phyloP scores from a whole-genome alignment of 2,113 vertebrate genomes.

The Apteryx owenii region DNA sequence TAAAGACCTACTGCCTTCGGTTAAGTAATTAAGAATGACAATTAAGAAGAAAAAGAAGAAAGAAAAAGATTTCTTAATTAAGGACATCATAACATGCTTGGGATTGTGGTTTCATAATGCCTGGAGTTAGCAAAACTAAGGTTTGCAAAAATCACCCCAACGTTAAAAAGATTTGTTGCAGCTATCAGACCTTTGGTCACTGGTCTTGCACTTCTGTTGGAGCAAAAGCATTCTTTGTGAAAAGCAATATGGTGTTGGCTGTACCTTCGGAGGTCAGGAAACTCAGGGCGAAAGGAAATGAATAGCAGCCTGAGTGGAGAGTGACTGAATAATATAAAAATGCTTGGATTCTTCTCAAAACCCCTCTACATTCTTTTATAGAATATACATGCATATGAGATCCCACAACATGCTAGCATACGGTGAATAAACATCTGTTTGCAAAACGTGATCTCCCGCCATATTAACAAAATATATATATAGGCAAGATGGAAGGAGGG shows the following conservation, averaged over 20 bases:
- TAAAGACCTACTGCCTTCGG: background rate
- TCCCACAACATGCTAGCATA: background rate
- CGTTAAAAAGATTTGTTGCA: background rate
- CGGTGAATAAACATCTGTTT: background rate
- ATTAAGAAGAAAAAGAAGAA: background rate
- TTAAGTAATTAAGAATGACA: background rate
- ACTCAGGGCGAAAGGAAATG: background rate
- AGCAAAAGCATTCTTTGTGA: background rate
- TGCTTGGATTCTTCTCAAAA: background rate
- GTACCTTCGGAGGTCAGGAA: background rate
- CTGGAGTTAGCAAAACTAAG: background rate
- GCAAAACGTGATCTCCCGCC: background rate
- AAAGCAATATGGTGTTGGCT: background rate
- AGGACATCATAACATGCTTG: background rate
- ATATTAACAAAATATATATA: background rate
- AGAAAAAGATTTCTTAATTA: background rate
- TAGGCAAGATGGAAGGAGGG: background rate
- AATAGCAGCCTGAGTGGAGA: background rate
- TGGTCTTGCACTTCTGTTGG: background rate
- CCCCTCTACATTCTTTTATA: background rate
- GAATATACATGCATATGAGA: background rate
- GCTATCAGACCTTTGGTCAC: background rate
- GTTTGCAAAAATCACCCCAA: background rate
- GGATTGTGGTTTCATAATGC: background rate
- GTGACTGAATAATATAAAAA: background rate